phyloP scores from a whole-genome alignment of 2,888 invertebrate species.

The Choristoneura rosaceana region DNA sequence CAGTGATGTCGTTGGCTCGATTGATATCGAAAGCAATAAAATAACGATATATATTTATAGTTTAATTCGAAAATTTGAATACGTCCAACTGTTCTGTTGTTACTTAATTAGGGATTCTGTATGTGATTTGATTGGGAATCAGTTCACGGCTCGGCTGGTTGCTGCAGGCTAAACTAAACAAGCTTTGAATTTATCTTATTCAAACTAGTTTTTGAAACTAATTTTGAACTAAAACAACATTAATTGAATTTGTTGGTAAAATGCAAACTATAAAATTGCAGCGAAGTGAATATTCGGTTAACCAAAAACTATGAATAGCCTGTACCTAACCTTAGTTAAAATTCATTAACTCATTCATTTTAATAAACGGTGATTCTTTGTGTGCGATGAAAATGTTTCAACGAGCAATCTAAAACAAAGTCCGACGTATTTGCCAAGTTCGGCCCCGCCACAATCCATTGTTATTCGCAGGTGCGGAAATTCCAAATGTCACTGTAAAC shows the following conservation, averaged over 20 bases:
- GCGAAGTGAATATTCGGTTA: background rate
- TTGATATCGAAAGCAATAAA: background rate
- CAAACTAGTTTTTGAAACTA: conserved; percentile 11
- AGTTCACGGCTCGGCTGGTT: conserved; percentile 26
- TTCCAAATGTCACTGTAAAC: conserved; percentile 25
- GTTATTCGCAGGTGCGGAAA: conserved; percentile 34
- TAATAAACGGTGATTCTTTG: background rate
- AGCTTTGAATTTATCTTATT: conserved; percentile 15
- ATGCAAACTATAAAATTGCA: background rate
- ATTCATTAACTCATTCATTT: too few species aligned
- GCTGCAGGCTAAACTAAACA: conserved; percentile 19
- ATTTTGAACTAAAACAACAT: background rate
- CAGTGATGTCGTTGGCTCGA: background rate
- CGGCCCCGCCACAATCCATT: conserved; percentile 20
- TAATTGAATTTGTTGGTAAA: too few species aligned
- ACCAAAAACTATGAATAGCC: background rate
- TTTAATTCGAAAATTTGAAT: conserved; percentile 6
- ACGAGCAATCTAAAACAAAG: conserved; percentile 10
- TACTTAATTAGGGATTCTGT: conserved; percentile 35
- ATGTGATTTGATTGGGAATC: conserved; percentile 30
- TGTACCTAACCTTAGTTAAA: background rate
- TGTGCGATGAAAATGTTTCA: background rate
- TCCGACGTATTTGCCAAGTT: conserved; percentile 19
- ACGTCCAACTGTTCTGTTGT: conserved; percentile 8
- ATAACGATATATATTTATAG: background rate